A percentile compares a stretch with the other conserved stretches of the same genome.
Evolutionary conservation across 2,888 invertebrate genomes (phyloP).

Genomic region (Heliconius ismenius): DNA sequence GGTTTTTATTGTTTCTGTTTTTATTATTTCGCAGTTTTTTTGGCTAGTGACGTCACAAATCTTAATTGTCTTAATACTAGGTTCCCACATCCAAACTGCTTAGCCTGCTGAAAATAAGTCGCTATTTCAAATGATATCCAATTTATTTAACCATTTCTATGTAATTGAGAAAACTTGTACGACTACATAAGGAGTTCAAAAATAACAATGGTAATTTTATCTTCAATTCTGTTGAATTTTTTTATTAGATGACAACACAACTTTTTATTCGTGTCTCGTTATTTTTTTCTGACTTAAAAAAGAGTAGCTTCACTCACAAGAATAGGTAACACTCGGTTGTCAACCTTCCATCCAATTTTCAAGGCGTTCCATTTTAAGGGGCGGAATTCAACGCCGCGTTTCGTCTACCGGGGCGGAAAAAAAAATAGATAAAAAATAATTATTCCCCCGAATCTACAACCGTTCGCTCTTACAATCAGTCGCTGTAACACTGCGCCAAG

Average conservation of each 20-base stretch:
- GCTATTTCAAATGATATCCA: not conserved
- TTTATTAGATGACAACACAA: not conserved
- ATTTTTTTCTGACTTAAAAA: not conserved
- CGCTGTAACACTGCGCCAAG: not conserved
- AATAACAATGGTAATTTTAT: not conserved
- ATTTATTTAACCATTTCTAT: not conserved
- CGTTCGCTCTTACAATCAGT: not conserved
- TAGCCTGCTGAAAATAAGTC: no score
- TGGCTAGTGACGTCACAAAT: not conserved
- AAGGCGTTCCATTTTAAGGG: no score
- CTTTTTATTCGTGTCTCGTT: not conserved
- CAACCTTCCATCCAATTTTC: no score
- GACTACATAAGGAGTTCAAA: not conserved
- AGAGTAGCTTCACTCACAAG: no score
- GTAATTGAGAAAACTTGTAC: not conserved
- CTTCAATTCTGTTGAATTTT: not conserved
- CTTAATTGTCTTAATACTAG: not conserved
- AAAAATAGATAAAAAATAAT: no score
- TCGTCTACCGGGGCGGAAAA: no score
- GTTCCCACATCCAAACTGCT: no score
- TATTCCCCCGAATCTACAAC: not conserved
- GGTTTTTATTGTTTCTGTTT: not conserved
- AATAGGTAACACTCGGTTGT: no score
- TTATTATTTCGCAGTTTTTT: not conserved
- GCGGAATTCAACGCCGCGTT: no score